Evolutionary conservation across 2,113 vertebrate species (phyloP).

Genomic region (Salminus brasiliensis): DNA sequence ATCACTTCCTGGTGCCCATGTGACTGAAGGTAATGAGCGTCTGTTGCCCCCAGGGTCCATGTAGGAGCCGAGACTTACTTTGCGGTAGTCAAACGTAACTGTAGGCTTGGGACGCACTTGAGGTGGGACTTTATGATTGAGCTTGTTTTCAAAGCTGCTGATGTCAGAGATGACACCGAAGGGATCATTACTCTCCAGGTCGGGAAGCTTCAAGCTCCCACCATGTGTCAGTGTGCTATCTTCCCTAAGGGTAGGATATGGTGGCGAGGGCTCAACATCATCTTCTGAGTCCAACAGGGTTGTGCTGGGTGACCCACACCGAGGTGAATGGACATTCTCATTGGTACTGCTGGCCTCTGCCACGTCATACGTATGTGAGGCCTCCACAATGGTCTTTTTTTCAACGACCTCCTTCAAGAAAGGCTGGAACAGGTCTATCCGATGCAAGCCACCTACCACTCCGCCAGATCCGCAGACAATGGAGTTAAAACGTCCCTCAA

Average conservation of each 20-base stretch:
- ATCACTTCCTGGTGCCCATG: conserved; percentile 82
- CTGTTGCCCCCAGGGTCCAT: conserved; percentile 82
- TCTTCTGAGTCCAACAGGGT: conserved; percentile 90
- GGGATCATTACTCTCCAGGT: conserved; percentile 84
- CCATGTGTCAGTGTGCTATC: conserved; percentile 76
- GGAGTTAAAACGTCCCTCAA: conserved; percentile 85
- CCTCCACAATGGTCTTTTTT: conserved; percentile 89
- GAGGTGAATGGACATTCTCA: conserved; percentile 86
- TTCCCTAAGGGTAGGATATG: conserved; percentile 78
- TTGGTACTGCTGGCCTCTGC: conserved; percentile 87
- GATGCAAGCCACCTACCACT: conserved; percentile 82
- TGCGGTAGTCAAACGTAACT: conserved; percentile 79
- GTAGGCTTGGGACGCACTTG: conserved; percentile 91
- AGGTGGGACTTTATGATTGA: conserved; percentile 91
- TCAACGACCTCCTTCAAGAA: conserved; percentile 93
- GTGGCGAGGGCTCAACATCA: conserved; percentile 82
- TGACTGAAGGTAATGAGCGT: conserved; percentile 80
- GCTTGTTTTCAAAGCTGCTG: conserved; percentile 85
- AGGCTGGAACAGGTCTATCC: conserved; percentile 87
- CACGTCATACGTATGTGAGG: conserved; percentile 92
- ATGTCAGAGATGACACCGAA: conserved; percentile 83
- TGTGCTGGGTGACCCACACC: conserved; percentile 87
- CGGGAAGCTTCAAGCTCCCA: conserved; percentile 84
- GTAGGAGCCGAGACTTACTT: conserved; percentile 80
- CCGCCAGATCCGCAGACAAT: conserved; percentile 80